Evolutionary conservation across 2,113 vertebrate species (phyloP), one percentile per base, ranked within the genome.

Genomic region (Cebidichthys violaceus): DNA sequence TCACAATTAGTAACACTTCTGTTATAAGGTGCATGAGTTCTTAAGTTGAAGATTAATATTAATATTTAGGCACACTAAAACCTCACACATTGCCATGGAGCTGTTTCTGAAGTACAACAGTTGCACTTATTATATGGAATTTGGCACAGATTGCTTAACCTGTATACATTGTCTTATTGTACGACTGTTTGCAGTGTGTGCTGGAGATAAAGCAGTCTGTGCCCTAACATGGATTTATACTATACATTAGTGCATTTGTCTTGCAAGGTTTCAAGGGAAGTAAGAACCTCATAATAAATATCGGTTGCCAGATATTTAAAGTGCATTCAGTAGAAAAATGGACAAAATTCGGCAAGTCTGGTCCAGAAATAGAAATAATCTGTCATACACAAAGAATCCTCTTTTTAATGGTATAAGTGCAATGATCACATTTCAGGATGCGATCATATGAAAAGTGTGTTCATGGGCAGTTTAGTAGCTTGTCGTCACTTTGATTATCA

Each of bases 251-350:
- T n/a, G n/a, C n/a, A n/a, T 79, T 70, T 64, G 33, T 79, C 43
- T 68, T 67, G 41, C 37, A 77, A 37, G 18, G 43, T 66, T 70
- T 82, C 4, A 79, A 9, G 18, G 41, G 47, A 70, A 64, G 39
- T 54, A 18, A 52, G 55, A 68, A 61, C 33, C n/a, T 35, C 31
- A 0, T n/a, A 47, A 24, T 17, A 1, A n/a, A n/a, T 74, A 45
- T 10, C 54, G 11, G 69, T 73, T 6, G 33, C 31, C 29, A 77
- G 4, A 27, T 33, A 20, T 47, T 43, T 27, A 10, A 6, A 20
- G 10, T 41, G 24, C 35, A 60, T 41, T 70, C 15, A 54, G 10
- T 60, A 18, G 61, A 29, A 45, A 29, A 2, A 54, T 35, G 6
- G 22, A 54, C 27, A 8, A 57, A 20, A 60, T 33, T 6, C 57